These are phyloP conservation scores for Limnephilus rhombicus DNA, from an alignment of 2,888 invertebrate genomes.

Conservation along the genomic window DNA sequence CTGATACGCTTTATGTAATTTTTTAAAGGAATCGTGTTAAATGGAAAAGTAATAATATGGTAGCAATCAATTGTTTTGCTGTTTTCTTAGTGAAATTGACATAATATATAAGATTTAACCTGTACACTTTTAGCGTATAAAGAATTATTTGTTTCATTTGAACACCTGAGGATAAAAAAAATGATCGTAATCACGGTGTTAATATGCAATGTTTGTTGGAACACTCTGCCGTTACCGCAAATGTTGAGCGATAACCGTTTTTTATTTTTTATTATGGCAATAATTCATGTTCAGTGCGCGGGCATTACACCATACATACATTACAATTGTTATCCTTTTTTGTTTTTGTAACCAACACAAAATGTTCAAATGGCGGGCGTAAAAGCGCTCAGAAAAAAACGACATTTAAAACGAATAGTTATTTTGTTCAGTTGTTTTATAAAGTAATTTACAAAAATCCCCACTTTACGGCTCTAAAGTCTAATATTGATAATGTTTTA, in stretches of 20 bases:
- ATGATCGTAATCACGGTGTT: background rate
- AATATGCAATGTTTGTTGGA: conserved; percentile 45
- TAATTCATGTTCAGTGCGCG: conserved; percentile 15
- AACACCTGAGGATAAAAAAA: background rate
- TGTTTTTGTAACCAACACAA: background rate
- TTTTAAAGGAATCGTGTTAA: background rate
- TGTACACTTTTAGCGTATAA: background rate
- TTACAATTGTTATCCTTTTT: background rate
- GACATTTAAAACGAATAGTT: background rate
- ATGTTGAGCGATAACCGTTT: conserved; percentile 30
- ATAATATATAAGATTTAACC: background rate
- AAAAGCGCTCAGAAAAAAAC: background rate
- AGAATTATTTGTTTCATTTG: background rate
- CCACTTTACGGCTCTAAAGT: background rate
- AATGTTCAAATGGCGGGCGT: background rate
- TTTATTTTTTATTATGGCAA: conserved; percentile 6
- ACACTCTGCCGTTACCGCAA: conserved; percentile 27
- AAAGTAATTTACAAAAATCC: background rate
- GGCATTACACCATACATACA: background rate
- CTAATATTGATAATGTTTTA: background rate
- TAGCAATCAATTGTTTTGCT: background rate
- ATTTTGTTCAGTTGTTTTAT: background rate
- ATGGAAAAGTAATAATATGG: background rate
- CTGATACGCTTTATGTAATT: background rate
- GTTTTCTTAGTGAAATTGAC: background rate